These are phyloP conservation scores for Caenorhabditis drosophilae DNA, from an alignment of 2,888 invertebrate genomes.

Conservation along the genomic window DNA sequence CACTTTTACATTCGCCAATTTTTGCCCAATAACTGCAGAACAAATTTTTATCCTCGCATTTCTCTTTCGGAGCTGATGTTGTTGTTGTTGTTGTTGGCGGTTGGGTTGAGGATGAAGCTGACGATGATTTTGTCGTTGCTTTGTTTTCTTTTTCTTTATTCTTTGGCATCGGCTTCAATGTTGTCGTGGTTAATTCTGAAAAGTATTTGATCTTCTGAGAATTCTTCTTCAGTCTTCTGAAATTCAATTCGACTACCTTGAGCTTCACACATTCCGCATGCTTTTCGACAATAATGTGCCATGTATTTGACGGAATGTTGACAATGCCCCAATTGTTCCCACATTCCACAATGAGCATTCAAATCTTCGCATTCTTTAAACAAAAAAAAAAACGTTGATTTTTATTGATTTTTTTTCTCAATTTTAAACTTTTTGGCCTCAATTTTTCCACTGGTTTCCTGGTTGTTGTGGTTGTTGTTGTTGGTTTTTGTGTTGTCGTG, in stretches of 20 bases:
- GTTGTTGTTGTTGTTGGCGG: slow-evolving; percentile 12
- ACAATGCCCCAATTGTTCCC: slow-evolving; percentile 69
- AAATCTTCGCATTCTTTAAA: slow-evolving; percentile 65
- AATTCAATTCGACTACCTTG: slow-evolving; percentile 7
- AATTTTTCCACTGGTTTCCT: slow-evolving; percentile 23
- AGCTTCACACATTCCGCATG: slow-evolving; percentile 43
- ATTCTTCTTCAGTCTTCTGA: too few species aligned
- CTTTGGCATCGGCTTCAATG: slow-evolving; percentile 24
- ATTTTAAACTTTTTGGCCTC: slow-evolving; percentile 47
- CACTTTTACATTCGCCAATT: slow-evolving; percentile 68
- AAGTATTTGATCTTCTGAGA: too few species aligned
- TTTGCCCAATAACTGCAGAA: slow-evolving; percentile 69
- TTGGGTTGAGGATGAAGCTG: slow-evolving; percentile 7
- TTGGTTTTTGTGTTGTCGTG: slow-evolving; percentile 20
- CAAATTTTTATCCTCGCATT: slow-evolving; percentile 66
- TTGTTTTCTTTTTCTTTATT: slow-evolving; percentile 22
- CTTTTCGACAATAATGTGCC: slow-evolving; percentile 67
- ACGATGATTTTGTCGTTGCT: slow-evolving; percentile 3
- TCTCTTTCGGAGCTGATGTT: slow-evolving; percentile 29
- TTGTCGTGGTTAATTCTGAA: slow-evolving; percentile 12
- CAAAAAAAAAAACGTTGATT: neutral
- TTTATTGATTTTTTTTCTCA: too few species aligned
- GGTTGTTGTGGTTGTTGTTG: slow-evolving; percentile 26
- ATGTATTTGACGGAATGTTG: slow-evolving; percentile 69
- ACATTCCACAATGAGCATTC: slow-evolving; percentile 69